Evolutionary conservation across 2,113 vertebrate species (phyloP).

Genomic region (Archilochus colubris): DNA sequence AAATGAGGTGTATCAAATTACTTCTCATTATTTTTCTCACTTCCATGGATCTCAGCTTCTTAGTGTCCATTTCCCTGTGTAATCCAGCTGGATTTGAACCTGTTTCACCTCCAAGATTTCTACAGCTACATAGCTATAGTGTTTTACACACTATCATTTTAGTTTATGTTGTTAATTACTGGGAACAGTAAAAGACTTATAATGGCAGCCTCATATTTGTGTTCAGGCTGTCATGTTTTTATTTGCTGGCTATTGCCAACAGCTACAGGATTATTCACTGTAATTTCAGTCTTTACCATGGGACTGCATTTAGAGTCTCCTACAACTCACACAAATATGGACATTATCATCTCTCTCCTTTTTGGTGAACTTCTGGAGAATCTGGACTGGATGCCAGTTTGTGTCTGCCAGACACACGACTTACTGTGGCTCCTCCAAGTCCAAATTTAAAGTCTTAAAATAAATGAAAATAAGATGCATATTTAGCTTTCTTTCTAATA

Average conservation of each 20-base stretch:
- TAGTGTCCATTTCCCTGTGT: background rate
- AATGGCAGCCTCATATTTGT: background rate
- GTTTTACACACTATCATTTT: background rate
- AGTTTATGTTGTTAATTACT: background rate
- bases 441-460: background rate
- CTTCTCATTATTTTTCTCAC: background rate
- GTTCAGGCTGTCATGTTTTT: background rate
- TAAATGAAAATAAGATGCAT: background rate
- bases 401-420: background rate
- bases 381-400: background rate
- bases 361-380: background rate
- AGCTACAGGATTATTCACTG: background rate
- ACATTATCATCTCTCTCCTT: background rate
- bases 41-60: background rate
- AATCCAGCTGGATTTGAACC: background rate
- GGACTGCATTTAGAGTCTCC: background rate
- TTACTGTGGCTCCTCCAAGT: background rate
- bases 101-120: background rate
- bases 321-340: background rate
- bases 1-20: background rate
- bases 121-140: background rate
- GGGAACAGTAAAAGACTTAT: background rate
- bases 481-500: background rate
- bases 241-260: background rate
- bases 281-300: background rate